phyloP scores from a whole-genome alignment of 2,797 vertebrate genomes.

The Centroberyx gerrardi region DNA sequence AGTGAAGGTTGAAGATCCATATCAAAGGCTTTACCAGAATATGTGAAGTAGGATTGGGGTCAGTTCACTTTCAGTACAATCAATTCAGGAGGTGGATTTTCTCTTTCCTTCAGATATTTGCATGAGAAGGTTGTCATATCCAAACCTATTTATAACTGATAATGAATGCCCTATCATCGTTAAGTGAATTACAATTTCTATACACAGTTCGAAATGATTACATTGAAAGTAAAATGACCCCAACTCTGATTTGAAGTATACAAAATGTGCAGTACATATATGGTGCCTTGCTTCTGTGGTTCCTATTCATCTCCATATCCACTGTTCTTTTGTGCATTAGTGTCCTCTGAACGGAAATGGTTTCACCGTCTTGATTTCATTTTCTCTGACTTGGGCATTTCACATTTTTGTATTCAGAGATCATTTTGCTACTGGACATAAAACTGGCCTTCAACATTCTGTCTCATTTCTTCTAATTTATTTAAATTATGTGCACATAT shows the following conservation, averaged over 20 bases:
- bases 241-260: constrained; percentile 60
- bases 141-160: constrained; percentile 45
- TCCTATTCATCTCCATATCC: constrained; percentile 52
- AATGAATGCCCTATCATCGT: constrained; percentile 40
- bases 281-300: constrained; percentile 88
- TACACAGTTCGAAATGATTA: constrained; percentile 38
- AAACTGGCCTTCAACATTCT: constrained; percentile 84
- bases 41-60: constrained; percentile 54
- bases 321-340: constrained; percentile 50
- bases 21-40: constrained; percentile 67
- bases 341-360: constrained; percentile 41
- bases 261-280: constrained; percentile 44
- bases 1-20: constrained; percentile 66
- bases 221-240: constrained; percentile 27
- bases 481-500: constrained; percentile 92
- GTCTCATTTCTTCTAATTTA: constrained; percentile 90
- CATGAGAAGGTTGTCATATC: constrained; percentile 61
- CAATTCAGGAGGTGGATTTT: constrained; percentile 19
- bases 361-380: constrained; percentile 50
- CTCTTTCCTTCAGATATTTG: constrained; percentile 51
- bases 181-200: constrained; percentile 11
- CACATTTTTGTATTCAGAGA: constrained; percentile 57
- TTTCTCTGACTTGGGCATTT: constrained; percentile 57
- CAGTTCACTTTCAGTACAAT: constrained; percentile 24
- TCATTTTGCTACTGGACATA: constrained; percentile 79